Evolutionary conservation across 1,140 invertebrate species (phyloP).

Genomic region (Lepidurus couesii): DNA sequence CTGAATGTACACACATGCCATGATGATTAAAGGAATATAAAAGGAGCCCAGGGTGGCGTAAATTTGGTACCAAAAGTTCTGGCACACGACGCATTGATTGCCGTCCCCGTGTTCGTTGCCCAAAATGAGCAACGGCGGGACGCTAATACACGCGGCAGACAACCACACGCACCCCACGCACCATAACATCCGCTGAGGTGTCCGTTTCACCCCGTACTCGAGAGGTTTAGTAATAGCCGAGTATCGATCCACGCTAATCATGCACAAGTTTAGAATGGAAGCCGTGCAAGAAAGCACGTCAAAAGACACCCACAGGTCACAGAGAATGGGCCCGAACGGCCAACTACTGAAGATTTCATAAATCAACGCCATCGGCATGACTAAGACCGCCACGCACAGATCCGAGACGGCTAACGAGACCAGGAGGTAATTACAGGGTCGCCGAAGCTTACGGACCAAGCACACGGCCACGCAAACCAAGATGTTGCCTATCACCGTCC

Average conservation of each 20-base stretch:
- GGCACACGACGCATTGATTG: constrained; percentile 68
- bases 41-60: constrained; percentile 85
- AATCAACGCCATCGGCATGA: constrained; percentile 70
- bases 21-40: constrained; percentile 80
- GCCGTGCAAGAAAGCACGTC: constrained; percentile 60
- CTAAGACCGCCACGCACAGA: constrained; percentile 66
- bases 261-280: constrained; percentile 84
- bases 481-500: constrained; percentile 80
- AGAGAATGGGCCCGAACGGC: constrained; percentile 75
- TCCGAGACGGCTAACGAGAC: constrained; percentile 79
- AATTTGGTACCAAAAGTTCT: constrained; percentile 75
- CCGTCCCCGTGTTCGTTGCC: constrained; percentile 74
- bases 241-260: constrained; percentile 84
- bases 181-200: constrained; percentile 71
- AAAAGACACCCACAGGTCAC: constrained; percentile 56
- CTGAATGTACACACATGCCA: constrained; percentile 84
- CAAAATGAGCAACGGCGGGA: constrained; percentile 78
- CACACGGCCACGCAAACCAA: constrained; percentile 78
- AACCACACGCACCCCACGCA: constrained; percentile 85
- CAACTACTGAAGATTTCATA: constrained; percentile 70
- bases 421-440: constrained; percentile 67
- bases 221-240: constrained; percentile 86
- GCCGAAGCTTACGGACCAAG: constrained; percentile 63
- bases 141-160: constrained; percentile 77
- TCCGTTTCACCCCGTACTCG: constrained; percentile 80